phyloP scores from a whole-genome alignment of 2,797 vertebrate species.

The Siniperca scherzeri region DNA sequence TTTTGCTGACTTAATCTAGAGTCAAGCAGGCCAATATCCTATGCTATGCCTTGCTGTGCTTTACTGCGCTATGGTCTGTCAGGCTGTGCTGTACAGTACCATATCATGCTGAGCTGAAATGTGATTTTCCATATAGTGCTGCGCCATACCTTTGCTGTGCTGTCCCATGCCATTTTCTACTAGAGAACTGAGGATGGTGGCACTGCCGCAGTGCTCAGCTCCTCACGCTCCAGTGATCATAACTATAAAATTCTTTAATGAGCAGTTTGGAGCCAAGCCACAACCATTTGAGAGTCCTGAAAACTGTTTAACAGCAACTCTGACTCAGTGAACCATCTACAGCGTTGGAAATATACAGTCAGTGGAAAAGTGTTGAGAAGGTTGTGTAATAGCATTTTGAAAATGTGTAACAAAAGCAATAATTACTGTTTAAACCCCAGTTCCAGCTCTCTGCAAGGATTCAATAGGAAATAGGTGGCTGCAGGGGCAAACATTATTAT shows the following conservation, averaged over 20 bases:
- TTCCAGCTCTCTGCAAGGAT: constrained; percentile 12
- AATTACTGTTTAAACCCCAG: constrained; percentile 17
- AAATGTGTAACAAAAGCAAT: constrained; percentile 24
- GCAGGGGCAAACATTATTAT: constrained; percentile 24
- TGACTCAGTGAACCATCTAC: constrained; percentile 41
- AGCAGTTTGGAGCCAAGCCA: constrained; percentile 61
- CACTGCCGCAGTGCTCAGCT: constrained; percentile 47
- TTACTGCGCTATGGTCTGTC: constrained; percentile 14
- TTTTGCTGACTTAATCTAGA: constrained; percentile 32
- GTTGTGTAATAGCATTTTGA: constrained; percentile 22
- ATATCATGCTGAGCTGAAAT: constrained; percentile 47
- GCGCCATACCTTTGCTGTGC: constrained; percentile 30
- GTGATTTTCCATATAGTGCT: constrained; percentile 32
- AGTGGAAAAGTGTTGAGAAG: constrained; percentile 24
- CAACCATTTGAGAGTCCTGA: constrained; percentile 46
- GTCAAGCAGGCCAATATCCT: constrained; percentile 13
- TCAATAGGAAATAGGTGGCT: constrained; percentile 28
- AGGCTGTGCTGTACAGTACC: constrained; percentile 14
- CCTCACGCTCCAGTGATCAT: constrained; percentile 46
- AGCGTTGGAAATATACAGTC: constrained; percentile 20
- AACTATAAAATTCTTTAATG: constrained; percentile 69
- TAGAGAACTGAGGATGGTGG: constrained; percentile 11
- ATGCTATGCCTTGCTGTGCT: constrained; percentile 7
- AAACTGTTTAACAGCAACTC: constrained; percentile 58
- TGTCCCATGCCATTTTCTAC: constrained; percentile 19